phyloP scores from a whole-genome alignment of 2,113 vertebrate genomes.

The Piprites chloris region DNA sequence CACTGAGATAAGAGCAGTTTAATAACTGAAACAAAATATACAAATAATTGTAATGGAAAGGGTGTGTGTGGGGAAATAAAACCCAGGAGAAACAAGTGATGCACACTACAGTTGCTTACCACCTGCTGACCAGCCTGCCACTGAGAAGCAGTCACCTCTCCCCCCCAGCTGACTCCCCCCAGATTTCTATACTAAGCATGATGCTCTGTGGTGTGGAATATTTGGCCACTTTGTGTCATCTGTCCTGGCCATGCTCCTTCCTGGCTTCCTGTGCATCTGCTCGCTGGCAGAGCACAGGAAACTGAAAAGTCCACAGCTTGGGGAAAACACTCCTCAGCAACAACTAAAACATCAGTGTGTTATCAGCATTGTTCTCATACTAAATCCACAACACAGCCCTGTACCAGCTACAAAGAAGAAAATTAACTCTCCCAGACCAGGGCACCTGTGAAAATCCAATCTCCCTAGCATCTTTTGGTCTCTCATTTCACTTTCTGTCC shows the following conservation, averaged over 20 bases:
- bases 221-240: neutral
- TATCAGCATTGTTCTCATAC: neutral
- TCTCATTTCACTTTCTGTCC: neutral
- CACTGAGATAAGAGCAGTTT: neutral
- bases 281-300: neutral
- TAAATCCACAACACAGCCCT: neutral
- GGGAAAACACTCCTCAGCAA: neutral
- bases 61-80: neutral
- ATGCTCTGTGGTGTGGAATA: neutral
- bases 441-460: neutral
- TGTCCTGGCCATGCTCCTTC: neutral
- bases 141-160: fast-evolving
- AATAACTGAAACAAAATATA: neutral
- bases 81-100: neutral
- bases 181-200: neutral
- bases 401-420: neutral
- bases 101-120: neutral
- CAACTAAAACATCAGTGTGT: neutral
- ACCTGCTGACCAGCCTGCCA: fast-evolving
- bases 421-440: neutral
- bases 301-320: neutral
- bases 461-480: neutral
- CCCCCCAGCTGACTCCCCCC: neutral
- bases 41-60: neutral
- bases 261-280: neutral